These are phyloP conservation scores for Drosophila takahashii DNA, from an alignment of 1,140 invertebrate species.

Conservation along the genomic window DNA sequence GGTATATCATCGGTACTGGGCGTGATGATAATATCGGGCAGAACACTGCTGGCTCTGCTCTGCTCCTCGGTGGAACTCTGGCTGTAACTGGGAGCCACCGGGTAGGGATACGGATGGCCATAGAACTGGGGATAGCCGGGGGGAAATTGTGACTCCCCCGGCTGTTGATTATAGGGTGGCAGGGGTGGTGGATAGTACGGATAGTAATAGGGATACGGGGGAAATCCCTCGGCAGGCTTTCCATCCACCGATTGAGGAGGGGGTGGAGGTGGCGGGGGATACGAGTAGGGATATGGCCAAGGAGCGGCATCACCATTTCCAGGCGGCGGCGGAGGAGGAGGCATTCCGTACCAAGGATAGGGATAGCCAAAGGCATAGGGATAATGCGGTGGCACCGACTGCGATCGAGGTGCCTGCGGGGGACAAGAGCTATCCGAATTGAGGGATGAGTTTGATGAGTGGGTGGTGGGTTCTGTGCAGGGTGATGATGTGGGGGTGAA, in stretches of 20 bases:
- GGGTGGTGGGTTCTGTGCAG: slow-evolving; percentile 37
- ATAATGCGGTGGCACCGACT: slow-evolving; percentile 72
- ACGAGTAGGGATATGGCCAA: slow-evolving; percentile 72
- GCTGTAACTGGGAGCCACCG: slow-evolving; percentile 74
- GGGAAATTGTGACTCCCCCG: slow-evolving; percentile 16
- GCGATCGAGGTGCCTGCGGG: slow-evolving; percentile 49
- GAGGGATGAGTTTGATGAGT: slow-evolving; percentile 78
- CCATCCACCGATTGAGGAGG: slow-evolving; percentile 45
- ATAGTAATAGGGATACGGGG: slow-evolving; percentile 75
- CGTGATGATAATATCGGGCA: slow-evolving; percentile 80
- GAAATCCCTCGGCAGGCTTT: slow-evolving; percentile 48
- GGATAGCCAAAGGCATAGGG: slow-evolving; percentile 75
- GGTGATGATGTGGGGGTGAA: slow-evolving; percentile 22
- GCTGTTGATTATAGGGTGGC: slow-evolving; percentile 46
- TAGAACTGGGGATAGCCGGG: slow-evolving; percentile 61
- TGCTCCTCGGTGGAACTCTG: slow-evolving; percentile 67
- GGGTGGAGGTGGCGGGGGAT: slow-evolving; percentile 63
- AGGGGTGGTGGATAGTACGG: slow-evolving; percentile 66
- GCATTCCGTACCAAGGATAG: slow-evolving; percentile 71
- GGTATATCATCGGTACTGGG: slow-evolving; percentile 80
- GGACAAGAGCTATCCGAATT: slow-evolving; percentile 68
- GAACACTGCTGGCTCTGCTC: slow-evolving; percentile 71
- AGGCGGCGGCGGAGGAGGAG: slow-evolving; percentile 39
- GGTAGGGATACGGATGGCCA: slow-evolving; percentile 66
- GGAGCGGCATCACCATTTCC: slow-evolving; percentile 5